Base-by-base conservation (phyloP, 2,888 invertebrate species). In the Rosalia funebris region DNA sequence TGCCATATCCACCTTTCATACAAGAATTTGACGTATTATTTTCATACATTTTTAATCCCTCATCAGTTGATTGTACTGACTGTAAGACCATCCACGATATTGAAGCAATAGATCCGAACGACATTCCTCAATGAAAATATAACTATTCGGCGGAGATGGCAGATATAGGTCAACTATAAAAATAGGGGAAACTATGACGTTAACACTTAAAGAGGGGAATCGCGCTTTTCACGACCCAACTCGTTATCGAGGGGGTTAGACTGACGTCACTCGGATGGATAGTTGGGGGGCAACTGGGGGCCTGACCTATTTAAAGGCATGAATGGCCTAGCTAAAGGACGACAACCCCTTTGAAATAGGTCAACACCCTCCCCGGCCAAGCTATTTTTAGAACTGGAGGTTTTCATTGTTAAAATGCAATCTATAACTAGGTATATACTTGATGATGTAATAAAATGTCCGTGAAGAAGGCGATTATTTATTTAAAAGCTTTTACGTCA, bases 251-350 rank as follows among this genome's bases (percentile, higher is more conserved):
- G 57, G 54, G 50, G 63, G 57, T 53, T 54, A 57, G 32, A 19
- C 47, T 62, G 66, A 66, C 62, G 65, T 66, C 61, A 58, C 20
- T 4, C 34, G 17, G 39, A 31, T 17, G 15, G 17, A 32, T 36
- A 19, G 20, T 10, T 19, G 57, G 58, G 59, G 57, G 60, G 20
- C 54, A 36, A 31, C 16, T 11, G 37, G 54, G 48, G 65, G 54
- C 25, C 34, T 69, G 70, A 69, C 71, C 71, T 58, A 70, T 45
- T 68, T 71, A 57, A 65, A 66, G 66, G 71, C 67, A 75, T 75
- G 75, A 75, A 75, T 75, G 75, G 74, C 69, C 71, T 68, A 63
- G 68, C 68, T 74, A 61, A 67, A 75, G 78, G 77, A 68, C 77
- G 74, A 75, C 75, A 77, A 74, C 76, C 75, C 72, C 65, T 47